Percentiles rank a stretch among this genome's conserved stretches.
Evolutionary conservation across 1,140 invertebrate genomes (phyloP).

Genomic region (Coenobita brevimanus): DNA sequence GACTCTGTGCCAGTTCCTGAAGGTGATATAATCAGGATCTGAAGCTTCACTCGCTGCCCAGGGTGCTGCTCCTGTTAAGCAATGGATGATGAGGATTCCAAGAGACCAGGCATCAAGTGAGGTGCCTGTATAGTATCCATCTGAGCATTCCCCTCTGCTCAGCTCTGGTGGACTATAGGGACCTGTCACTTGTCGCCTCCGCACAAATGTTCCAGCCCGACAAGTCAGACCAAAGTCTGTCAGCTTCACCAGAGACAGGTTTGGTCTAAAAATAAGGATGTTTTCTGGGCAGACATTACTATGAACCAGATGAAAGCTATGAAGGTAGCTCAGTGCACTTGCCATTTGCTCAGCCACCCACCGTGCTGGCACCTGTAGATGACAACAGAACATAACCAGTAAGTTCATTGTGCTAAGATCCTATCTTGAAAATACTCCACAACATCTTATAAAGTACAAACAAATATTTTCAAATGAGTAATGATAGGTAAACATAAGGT

Average conservation of each 20-base stretch:
- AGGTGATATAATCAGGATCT: conserved; percentile 80
- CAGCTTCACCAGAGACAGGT: conserved; percentile 93
- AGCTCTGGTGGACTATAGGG: conserved; percentile 96
- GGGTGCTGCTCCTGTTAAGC: conserved; percentile 92
- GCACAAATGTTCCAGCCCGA: conserved; percentile 80
- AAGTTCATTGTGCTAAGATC: too few species aligned
- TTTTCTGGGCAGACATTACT: conserved; percentile 91
- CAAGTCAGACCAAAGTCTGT: conserved; percentile 93
- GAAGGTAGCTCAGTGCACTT: conserved; percentile 93
- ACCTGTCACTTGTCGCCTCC: conserved; percentile 83
- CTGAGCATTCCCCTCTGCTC: conserved; percentile 85
- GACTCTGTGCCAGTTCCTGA: conserved; percentile 82
- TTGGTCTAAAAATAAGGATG: conserved; percentile 85
- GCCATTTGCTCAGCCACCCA: conserved; percentile 84
- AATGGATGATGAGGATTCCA: conserved; percentile 94
- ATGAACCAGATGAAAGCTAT: conserved; percentile 93
- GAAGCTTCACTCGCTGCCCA: conserved; percentile 92
- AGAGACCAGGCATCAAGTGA: conserved; percentile 96
- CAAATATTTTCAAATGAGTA: neutral
- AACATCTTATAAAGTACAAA: neutral
- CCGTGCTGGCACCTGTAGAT: conserved; percentile 79
- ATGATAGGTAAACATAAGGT: neutral
- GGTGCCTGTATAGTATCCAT: conserved; percentile 81
- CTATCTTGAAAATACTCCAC: too few species aligned
- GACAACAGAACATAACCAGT: neutral